Conservation (phyloP, 2,113 vertebrate species). For the Lepus americanus region DNA sequence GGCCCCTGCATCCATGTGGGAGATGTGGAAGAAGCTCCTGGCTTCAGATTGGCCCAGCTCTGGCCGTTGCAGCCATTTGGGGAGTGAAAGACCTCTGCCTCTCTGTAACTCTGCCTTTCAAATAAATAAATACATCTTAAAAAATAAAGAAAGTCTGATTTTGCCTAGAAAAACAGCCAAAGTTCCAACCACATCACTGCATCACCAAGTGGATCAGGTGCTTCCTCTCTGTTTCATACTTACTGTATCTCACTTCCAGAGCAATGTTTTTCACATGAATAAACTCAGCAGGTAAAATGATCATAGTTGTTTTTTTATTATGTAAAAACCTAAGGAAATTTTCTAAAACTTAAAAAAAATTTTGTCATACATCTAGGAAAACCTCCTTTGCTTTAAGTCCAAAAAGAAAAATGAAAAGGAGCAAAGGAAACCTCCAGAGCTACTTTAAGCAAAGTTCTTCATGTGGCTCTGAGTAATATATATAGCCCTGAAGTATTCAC, state of each 20-base stretch:
- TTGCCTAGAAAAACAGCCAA: not conserved
- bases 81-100: no score
- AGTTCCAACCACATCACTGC: not conserved
- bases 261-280: not conserved
- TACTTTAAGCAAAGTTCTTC: constrained; percentile 68
- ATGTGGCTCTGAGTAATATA: constrained; percentile 34
- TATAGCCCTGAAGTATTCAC: constrained; percentile 59
- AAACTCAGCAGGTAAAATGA: constrained; percentile 28
- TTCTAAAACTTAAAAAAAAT: not conserved
- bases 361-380: constrained; percentile 36
- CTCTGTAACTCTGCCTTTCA: no score
- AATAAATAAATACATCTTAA: no score
- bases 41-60: no score
- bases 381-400: constrained; percentile 26
- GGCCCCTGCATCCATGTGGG: no score
- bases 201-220: not conserved
- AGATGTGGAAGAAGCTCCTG: no score
- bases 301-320: constrained; percentile 13
- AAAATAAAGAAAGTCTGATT: no score
- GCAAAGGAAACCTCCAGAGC: constrained; percentile 5
- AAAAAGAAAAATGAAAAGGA: constrained; percentile 39
- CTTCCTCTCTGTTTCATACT: not conserved
- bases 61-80: no score
- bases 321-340: constrained; percentile 52
- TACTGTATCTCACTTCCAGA: not conserved